Percentiles rank a stretch among this genome's conserved stretches.
Conservation (phyloP, 2,113 vertebrate genomes). For the Seriola aureovittata region DNA sequence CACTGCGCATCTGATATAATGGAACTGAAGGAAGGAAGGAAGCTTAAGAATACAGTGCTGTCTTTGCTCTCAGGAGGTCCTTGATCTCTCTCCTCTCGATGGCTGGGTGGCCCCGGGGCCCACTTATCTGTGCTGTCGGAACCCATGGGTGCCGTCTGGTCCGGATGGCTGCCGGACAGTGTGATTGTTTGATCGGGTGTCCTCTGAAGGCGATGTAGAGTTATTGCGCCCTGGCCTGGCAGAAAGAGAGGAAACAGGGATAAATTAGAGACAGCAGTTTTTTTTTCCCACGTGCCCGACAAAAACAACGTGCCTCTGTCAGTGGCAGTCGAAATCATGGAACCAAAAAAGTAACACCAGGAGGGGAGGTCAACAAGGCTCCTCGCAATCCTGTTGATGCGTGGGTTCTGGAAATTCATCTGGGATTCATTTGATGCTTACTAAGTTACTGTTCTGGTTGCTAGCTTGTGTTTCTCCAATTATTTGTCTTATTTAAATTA, state of each 20-base stretch:
- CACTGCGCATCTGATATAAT: constrained; percentile 12
- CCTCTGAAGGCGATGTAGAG: constrained; percentile 88
- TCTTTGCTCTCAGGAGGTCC: constrained; percentile 57
- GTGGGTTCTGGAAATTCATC: background rate
- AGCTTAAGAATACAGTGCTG: constrained; percentile 47
- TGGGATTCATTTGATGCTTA: background rate
- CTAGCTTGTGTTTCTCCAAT: background rate
- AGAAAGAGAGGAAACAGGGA: constrained; percentile 16
- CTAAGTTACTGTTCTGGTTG: background rate
- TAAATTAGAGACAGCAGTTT: constrained; percentile 16
- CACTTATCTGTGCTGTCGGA: constrained; percentile 95
- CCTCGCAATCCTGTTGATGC: background rate
- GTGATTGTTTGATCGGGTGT: constrained; percentile 90
- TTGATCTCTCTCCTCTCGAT: constrained; percentile 37
- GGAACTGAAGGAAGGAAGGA: constrained; percentile 70
- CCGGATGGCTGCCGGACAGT: constrained; percentile 92
- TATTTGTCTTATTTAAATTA: too few species aligned
- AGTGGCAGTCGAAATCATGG: background rate
- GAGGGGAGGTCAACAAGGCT: too few species aligned
- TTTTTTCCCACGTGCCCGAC: background rate
- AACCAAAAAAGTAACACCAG: background rate
- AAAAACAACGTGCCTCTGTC: background rate
- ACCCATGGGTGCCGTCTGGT: constrained; percentile 94
- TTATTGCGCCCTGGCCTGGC: constrained; percentile 89
- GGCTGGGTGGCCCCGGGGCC: constrained; percentile 59